Base-by-base conservation (phyloP, 2,888 invertebrate species). In the Sceliomorpha sp. region DNA sequence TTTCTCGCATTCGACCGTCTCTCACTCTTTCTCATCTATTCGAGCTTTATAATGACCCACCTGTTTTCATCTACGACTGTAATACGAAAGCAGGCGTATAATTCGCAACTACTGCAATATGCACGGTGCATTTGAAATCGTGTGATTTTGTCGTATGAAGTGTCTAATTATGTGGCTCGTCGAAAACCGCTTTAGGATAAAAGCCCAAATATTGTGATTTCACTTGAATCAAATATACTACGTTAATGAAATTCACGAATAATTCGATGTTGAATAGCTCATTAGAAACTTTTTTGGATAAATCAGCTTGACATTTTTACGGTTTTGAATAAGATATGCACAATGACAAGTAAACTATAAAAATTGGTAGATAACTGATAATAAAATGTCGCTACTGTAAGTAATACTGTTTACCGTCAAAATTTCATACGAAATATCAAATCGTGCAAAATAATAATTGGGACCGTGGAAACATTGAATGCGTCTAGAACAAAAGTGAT, bases 11-110 rank as follows among this genome's bases (percentile, higher is more conserved):
- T 13, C 13, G 32, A 8, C 29, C 36, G 29, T 36, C 34, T 66
- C 37, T 29, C 59, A 24, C 64, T 53, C 51, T 56, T 56, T 66
- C 62, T 63, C 67, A 51, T 67, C 55, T 45, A 36, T 62, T 59
- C 51, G 59, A 26, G 12, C 59, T 56, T 64, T 58, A 72, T 72
- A 72, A 72, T 72, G 67, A 67, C 70, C 72, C 72, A 72, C 72
- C 72, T 72, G 72, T 72, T 72, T 72, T 72, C 62, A 66, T 58
- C 59, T 55, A 32, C 44, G 53, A 27, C 50, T 51, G 58, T 51
- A 63, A 56, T 56, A 44, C 62, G 62, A 60, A 69, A 68, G 59
- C 50, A 50, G 48, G 58, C 60, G 60, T 44, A 24, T 32, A 48
- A 45, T 55, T 55, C 44, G 44, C 37, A n/a, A 37, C 15, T 17